Conservation (phyloP, 2,797 vertebrate species). For the Graptemys geographica region DNA sequence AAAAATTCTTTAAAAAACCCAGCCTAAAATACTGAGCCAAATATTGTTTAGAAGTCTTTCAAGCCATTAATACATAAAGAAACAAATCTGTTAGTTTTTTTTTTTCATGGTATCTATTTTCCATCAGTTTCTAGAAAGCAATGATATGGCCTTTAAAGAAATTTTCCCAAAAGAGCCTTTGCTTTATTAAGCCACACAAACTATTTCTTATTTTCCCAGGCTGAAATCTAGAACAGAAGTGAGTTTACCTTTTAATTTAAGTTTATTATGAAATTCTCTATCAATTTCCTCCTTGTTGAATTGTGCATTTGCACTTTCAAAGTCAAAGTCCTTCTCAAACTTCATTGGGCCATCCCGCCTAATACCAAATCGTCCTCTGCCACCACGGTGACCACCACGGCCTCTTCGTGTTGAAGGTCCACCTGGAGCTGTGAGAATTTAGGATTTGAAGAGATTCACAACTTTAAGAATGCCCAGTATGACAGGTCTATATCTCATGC, state of each 20-base stretch:
- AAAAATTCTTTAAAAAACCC: neutral
- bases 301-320: constrained; percentile 97
- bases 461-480: neutral
- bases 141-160: neutral
- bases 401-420: constrained; percentile 83
- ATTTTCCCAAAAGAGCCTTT: neutral
- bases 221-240: neutral
- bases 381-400: constrained; percentile 89
- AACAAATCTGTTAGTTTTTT: neutral
- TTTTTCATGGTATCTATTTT: neutral
- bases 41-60: neutral
- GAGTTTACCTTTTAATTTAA: constrained; percentile 93
- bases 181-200: neutral
- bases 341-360: constrained; percentile 95
- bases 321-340: constrained; percentile 99
- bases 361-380: constrained; percentile 91
- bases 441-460: neutral
- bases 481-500: neutral
- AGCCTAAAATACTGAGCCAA: neutral
- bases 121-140: neutral
- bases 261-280: constrained; percentile 97
- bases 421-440: constrained; percentile 73
- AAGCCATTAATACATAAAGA: neutral
- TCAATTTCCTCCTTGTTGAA: constrained; percentile 99
- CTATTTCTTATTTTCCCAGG: neutral